Percentiles rank a stretch among this genome's conserved stretches.
phyloP scores from a whole-genome alignment of 2,113 vertebrate genomes.

The Dermatemys mawii region DNA sequence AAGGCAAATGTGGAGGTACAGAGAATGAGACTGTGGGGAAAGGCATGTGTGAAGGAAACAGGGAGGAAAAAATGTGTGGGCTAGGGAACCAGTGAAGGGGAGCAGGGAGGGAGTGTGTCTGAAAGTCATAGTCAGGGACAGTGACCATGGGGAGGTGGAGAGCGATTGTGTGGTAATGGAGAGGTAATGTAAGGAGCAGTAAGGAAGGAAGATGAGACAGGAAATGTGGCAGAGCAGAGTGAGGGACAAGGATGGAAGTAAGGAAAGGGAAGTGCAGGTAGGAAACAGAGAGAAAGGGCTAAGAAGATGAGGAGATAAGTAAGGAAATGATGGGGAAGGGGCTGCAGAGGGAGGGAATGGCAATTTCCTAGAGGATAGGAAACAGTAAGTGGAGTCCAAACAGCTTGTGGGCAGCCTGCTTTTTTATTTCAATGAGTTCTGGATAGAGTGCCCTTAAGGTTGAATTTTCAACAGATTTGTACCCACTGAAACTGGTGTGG shows the following conservation, averaged over 20 bases:
- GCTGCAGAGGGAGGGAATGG: constrained; percentile 14
- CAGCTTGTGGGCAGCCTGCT: background rate
- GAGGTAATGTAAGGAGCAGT: background rate
- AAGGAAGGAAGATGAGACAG: background rate
- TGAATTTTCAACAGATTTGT: background rate
- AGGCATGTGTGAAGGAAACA: background rate
- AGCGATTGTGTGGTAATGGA: background rate
- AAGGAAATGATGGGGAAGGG: background rate
- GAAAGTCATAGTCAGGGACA: background rate
- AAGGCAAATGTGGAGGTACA: background rate
- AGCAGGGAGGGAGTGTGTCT: background rate
- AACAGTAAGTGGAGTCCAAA: background rate
- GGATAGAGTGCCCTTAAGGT: constrained; percentile 3
- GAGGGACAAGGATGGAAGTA: background rate
- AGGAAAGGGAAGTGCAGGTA: background rate
- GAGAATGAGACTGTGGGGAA: background rate
- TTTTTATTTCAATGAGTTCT: constrained; percentile 18
- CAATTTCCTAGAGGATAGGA: background rate
- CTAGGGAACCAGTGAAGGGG: background rate
- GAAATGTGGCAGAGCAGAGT: background rate
- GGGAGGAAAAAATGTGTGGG: background rate
- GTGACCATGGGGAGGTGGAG: background rate
- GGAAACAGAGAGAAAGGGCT: background rate
- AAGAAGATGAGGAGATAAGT: background rate
- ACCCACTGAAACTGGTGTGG: background rate